A percentile compares a stretch with the other conserved stretches of the same genome.
phyloP scores from a whole-genome alignment of 2,888 invertebrate species.

The Hirudinaria manillensis region DNA sequence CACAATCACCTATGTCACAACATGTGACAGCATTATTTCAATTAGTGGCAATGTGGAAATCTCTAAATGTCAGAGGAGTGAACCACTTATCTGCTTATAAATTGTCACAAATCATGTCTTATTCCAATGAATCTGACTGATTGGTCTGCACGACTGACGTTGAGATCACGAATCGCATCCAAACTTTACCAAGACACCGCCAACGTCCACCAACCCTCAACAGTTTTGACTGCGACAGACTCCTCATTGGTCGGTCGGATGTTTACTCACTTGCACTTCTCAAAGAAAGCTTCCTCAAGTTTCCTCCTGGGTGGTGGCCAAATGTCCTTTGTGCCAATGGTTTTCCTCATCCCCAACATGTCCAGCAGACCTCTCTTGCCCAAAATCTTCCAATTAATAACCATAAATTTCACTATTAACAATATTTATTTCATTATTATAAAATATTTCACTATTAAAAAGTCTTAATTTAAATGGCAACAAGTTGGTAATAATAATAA shows the following conservation, averaged over 20 bases:
- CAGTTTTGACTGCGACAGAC: neutral
- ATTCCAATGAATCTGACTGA: too few relatives aligned
- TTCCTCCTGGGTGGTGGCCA: slow-evolving; percentile 46
- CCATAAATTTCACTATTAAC: neutral
- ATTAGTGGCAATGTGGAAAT: too few relatives aligned
- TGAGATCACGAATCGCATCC: too few relatives aligned
- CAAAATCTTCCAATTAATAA: slow-evolving; percentile 41
- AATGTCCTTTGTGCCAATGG: slow-evolving; percentile 47
- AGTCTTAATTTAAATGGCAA: neutral
- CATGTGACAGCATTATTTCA: too few relatives aligned
- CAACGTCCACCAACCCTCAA: neutral
- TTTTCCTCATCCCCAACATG: slow-evolving; percentile 49
- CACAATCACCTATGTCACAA: too few relatives aligned
- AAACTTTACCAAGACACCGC: neutral
- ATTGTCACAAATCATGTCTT: too few relatives aligned
- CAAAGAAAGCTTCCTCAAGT: slow-evolving; percentile 45
- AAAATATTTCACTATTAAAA: neutral
- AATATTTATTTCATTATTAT: neutral
- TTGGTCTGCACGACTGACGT: too few relatives aligned
- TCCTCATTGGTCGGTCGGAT: neutral
- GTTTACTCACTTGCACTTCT: slow-evolving; percentile 45
- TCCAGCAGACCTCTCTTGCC: slow-evolving; percentile 50
- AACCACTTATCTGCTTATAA: too few relatives aligned
- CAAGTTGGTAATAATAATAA: neutral
- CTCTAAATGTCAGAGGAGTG: too few relatives aligned